Conservation (phyloP, 2,797 vertebrate genomes). For the Melanotaenia trifasciata region DNA sequence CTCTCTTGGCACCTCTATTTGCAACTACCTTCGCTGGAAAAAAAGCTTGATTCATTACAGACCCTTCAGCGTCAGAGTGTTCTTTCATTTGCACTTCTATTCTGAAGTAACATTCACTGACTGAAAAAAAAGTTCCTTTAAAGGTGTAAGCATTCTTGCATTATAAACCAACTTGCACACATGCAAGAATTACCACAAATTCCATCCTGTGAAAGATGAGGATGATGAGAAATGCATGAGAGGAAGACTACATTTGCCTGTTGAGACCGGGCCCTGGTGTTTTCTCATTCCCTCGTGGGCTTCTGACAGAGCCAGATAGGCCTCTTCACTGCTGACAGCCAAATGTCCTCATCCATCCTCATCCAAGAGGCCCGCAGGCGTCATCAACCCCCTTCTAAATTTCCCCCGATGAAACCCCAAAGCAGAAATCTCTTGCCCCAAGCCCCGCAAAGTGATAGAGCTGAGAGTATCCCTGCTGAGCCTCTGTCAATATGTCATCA, state of each 20-base stretch:
- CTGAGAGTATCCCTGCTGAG: constrained; percentile 62
- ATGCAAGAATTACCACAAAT: constrained; percentile 34
- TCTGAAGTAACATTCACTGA: constrained; percentile 44
- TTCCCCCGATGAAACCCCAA: constrained; percentile 69
- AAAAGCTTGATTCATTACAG: constrained; percentile 52
- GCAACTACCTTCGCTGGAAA: constrained; percentile 36
- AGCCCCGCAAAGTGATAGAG: constrained; percentile 62
- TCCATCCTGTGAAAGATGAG: constrained; percentile 41
- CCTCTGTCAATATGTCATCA: constrained; percentile 82
- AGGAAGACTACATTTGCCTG: constrained; percentile 52
- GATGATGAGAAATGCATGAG: constrained; percentile 50
- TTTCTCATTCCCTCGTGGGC: constrained; percentile 54
- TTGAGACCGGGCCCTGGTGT: constrained; percentile 61
- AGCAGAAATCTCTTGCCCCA: constrained; percentile 65
- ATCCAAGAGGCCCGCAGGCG: constrained; percentile 72
- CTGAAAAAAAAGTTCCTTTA: constrained; percentile 27
- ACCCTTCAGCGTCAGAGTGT: constrained; percentile 31
- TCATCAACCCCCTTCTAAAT: constrained; percentile 72
- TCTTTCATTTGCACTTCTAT: constrained; percentile 24
- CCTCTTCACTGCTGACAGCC: constrained; percentile 75
- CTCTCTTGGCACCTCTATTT: constrained; percentile 52
- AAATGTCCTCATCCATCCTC: constrained; percentile 84
- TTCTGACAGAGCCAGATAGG: constrained; percentile 76
- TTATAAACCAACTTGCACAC: constrained; percentile 16
- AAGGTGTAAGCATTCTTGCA: constrained; percentile 26